These are phyloP conservation scores for Marisa cornuarietis DNA, from an alignment of 1,140 invertebrate species.

Conservation along the genomic window DNA sequence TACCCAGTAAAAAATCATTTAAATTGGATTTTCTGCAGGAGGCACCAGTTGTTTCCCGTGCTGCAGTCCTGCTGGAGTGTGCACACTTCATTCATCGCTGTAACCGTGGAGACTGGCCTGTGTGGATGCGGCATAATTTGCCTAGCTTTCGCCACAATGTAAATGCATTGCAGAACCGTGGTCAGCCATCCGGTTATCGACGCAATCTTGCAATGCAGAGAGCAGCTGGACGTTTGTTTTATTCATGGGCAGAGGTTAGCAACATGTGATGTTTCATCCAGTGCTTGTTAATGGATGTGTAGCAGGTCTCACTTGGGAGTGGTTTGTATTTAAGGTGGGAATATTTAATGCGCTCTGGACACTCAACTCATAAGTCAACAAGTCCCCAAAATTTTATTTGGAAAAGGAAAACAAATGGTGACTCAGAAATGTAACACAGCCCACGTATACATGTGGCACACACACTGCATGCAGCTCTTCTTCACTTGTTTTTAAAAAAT, in stretches of 20 bases:
- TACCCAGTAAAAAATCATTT: neutral
- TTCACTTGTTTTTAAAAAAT: too few relatives aligned
- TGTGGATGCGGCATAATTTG: slow-evolving; percentile 90
- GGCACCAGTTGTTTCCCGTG: slow-evolving; percentile 90
- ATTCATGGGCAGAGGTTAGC: slow-evolving; percentile 93
- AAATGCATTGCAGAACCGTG: slow-evolving; percentile 56
- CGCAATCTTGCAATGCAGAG: slow-evolving; percentile 86
- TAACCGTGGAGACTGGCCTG: slow-evolving; percentile 97
- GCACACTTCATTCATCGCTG: slow-evolving; percentile 96
- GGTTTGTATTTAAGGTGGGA: too few relatives aligned
- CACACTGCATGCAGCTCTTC: too few relatives aligned
- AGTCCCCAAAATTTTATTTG: too few relatives aligned
- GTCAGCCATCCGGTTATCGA: slow-evolving; percentile 70
- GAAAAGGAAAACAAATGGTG: too few relatives aligned
- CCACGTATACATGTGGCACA: too few relatives aligned
- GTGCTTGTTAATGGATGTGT: too few relatives aligned
- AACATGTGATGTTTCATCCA: neutral
- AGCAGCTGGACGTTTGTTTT: slow-evolving; percentile 94
- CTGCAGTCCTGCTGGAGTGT: slow-evolving; percentile 92
- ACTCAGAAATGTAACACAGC: too few relatives aligned
- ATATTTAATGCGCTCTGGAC: too few relatives aligned
- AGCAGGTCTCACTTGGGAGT: too few relatives aligned
- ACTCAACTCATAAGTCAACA: too few relatives aligned
- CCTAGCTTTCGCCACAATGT: slow-evolving; percentile 73
- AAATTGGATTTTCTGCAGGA: slow-evolving; percentile 73